Evolutionary conservation across 2,797 vertebrate genomes (phyloP).

Genomic region (Gobio occitaniae): DNA sequence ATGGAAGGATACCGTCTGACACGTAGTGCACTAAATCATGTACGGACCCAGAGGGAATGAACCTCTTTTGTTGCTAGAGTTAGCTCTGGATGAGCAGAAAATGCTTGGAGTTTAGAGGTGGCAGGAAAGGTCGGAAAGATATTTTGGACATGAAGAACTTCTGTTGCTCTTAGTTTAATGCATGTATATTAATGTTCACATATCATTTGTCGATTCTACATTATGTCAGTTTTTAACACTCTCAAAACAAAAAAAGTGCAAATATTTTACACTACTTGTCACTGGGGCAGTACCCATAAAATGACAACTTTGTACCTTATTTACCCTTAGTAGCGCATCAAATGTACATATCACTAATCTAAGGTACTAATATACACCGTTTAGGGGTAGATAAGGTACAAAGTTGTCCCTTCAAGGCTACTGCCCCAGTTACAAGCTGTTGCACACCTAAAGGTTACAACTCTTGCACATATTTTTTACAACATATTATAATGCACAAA

Average conservation of each 20-base stretch:
- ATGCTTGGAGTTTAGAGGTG: conserved; percentile 25
- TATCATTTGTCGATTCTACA: background rate
- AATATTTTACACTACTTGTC: background rate
- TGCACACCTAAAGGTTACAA: too few relatives aligned
- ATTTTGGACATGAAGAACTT: conserved; percentile 47
- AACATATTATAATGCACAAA: background rate
- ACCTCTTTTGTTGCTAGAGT: conserved; percentile 55
- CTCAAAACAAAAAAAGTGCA: background rate
- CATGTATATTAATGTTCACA: too few relatives aligned
- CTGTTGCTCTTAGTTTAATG: conserved; percentile 26
- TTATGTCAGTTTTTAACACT: background rate
- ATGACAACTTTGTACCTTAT: background rate
- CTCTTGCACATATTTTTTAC: too few relatives aligned
- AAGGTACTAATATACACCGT: background rate
- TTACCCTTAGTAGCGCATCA: background rate
- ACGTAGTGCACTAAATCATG: conserved; percentile 81
- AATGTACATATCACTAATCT: background rate
- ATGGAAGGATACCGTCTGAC: conserved; percentile 86
- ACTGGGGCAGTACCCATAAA: background rate
- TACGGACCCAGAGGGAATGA: conserved; percentile 66
- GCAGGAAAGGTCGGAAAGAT: conserved; percentile 23
- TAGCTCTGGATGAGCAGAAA: conserved; percentile 52
- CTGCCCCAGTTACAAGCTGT: too few relatives aligned
- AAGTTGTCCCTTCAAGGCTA: background rate
- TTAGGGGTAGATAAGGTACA: background rate